Evolutionary conservation across 1,140 invertebrate species (phyloP), one percentile per base, ranked within the genome.

Genomic region (Drosophila baimaii): DNA sequence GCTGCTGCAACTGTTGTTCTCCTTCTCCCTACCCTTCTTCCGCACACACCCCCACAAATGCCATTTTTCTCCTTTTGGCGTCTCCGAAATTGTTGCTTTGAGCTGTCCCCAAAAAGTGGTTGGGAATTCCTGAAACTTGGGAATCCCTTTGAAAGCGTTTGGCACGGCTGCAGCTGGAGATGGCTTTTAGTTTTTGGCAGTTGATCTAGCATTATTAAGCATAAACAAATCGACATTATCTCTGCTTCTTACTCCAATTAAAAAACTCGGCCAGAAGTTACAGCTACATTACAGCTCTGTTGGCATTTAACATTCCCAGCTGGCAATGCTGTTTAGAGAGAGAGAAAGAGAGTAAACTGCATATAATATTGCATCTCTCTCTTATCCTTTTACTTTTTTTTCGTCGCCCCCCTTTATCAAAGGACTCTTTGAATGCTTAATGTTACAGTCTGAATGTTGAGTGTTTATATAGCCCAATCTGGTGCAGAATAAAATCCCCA

Each of bases 1-100:
- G 52, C 76, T 83, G 81, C 69, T 80, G 63, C 81, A 79, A 79
- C 79, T 81, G 78, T 81, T 78, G 69, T 77, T 81, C 51, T 37
- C 64, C 47, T 77, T 41, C 37, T 62, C 52, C 23, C 19, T 31
- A 43, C 55, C 56, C 41, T 17, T 54, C 23, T 9, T 9, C 17
- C 23, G 23, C n/a, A 15, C 10, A 3, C 47, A 1, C 44, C 62
- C 29, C 46, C 21, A 5, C 29, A 5, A 52, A 68, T 31, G 61
- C 27, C 35, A 69, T 69, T 66, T 63, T 33, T 31, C 61, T 69
- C 44, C n/a, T 29, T 19, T 31, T 69, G 65, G 59, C 46, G 47
- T 65, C 37, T 43, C 25, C 46, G 23, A 72, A 58, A 71, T 72
- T 72, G 65, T 72, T 72, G 69, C 68, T 72, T 71, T 71, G 52